phyloP scores from a whole-genome alignment of 2,113 vertebrate genomes.

The Albula glossodonta region DNA sequence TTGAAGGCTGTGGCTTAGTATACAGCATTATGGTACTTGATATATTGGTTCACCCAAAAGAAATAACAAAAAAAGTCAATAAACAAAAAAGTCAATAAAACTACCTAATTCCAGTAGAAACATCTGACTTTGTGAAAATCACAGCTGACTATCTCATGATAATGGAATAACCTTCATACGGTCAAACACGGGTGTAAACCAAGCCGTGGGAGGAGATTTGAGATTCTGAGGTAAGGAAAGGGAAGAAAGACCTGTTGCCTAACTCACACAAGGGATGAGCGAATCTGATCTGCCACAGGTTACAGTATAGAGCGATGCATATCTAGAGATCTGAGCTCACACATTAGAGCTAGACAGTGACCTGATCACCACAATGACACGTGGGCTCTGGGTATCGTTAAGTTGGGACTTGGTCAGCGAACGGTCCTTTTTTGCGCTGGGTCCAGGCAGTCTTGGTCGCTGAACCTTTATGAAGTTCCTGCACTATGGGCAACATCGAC shows the following conservation, averaged over 20 bases:
- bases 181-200: too few species aligned
- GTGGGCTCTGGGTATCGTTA: background rate
- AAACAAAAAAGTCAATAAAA: background rate
- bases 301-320: slow-evolving; percentile 12
- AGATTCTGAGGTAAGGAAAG: slow-evolving; percentile 60
- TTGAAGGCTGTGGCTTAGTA: background rate
- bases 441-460: background rate
- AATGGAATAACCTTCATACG: background rate
- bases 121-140: background rate
- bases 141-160: background rate
- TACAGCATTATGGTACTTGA: background rate
- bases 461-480: background rate
- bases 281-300: background rate
- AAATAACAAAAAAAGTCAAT: background rate
- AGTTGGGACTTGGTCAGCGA: background rate
- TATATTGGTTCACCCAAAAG: background rate
- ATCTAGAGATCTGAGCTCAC: background rate
- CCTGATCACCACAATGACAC: background rate
- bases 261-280: slow-evolving; percentile 33
- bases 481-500: background rate
- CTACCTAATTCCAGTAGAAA: background rate
- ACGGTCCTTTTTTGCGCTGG: background rate
- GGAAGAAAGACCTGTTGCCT: slow-evolving; percentile 67
- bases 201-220: background rate
- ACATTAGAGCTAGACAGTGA: background rate